phyloP scores from a whole-genome alignment of 2,113 vertebrate species.

The Pholis gunnellus region DNA sequence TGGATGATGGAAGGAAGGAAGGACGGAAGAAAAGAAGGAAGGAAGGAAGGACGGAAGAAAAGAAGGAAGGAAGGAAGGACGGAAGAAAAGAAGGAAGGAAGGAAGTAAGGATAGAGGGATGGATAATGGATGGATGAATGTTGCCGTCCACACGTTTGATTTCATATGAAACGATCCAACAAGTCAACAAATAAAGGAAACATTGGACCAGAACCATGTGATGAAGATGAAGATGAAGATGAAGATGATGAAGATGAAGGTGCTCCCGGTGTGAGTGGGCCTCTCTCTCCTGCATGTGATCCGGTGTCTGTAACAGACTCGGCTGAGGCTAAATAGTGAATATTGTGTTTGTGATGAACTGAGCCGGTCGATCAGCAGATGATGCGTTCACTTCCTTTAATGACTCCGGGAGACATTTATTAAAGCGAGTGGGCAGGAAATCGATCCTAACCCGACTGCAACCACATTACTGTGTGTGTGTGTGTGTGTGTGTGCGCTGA shows the following conservation, averaged over 20 bases:
- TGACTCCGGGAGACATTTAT: slow-evolving; percentile 74
- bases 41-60: no score
- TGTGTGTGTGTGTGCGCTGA: slow-evolving; percentile 32
- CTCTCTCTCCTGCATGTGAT: slow-evolving; percentile 9
- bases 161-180: not conserved
- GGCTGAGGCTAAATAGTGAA: slow-evolving; percentile 59
- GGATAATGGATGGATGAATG: no score
- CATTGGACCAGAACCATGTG: not conserved
- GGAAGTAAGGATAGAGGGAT: not conserved
- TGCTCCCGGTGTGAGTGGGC: not conserved
- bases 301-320: slow-evolving; percentile 51
- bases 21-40: no score
- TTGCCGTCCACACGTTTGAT: not conserved
- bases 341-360: slow-evolving; percentile 62
- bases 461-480: slow-evolving; percentile 58
- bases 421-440: slow-evolving; percentile 72
- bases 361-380: slow-evolving; percentile 52
- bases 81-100: no score
- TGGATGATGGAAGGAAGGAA: no score
- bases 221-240: not conserved
- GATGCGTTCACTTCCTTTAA: slow-evolving; percentile 64
- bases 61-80: no score
- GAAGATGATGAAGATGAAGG: not conserved
- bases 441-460: slow-evolving; percentile 69
- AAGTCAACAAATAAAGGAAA: not conserved